Base-by-base conservation (phyloP, 2,113 vertebrate species). In the Phocoena phocoena region DNA sequence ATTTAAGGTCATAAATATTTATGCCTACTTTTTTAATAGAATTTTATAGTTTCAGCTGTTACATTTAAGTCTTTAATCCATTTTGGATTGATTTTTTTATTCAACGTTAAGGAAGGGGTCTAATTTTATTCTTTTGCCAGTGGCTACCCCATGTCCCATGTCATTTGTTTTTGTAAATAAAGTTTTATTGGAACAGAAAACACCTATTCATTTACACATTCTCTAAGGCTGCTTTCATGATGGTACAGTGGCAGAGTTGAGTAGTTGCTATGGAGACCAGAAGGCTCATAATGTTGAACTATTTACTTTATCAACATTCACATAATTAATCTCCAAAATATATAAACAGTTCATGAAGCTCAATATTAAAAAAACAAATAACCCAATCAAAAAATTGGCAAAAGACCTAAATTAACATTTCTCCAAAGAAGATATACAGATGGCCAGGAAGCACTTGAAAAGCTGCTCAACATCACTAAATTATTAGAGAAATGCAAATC, bases 111-210 rank as follows among this genome's bases (percentile, higher is more conserved):
- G 31, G 3, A 55, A 80, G 17, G 36, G 21, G 31, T 65, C 15
- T 38, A 74, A 36, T 6, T 71, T 81, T 2, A 44, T 93, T 41
- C 26, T 71, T 87, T 53, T 82, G 12, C 68, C 15, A n/a, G 28
- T 93, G 53, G 4, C 67, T 88, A 33, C 20, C 9, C 20, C 31
- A 20, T 67, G 25, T 90, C 44, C 21, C 13, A 13, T 53, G 23
- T 38, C 26, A 31, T 92, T 83, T 86, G 44, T 60, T 88, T 93
- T 67, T 74, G 1, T 84, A 47, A 91, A 95, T 60, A 90, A 94
- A 23, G 38, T 76, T 85, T 91, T 76, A 31, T 58, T 80, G 33
- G 15, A 88, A 84, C n/a, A 88, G 38, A 65, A 47, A 36, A 25
- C 5, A 62, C 6, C 7, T 8, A 81, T 83, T 62, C 4, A 41